Conservation (phyloP, 2,888 invertebrate genomes). For the Rhingia campestris region DNA sequence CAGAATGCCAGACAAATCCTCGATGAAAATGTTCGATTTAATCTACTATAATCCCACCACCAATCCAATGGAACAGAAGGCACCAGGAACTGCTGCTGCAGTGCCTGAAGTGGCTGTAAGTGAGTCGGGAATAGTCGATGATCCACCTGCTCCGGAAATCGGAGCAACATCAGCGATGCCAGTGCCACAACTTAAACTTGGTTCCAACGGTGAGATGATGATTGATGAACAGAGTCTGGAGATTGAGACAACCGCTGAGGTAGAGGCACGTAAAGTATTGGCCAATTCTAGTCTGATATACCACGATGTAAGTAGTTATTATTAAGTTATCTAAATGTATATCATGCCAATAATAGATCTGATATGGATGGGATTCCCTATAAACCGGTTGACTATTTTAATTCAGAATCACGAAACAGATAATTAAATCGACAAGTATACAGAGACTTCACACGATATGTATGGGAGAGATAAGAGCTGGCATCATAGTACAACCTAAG, state of each 20-base stretch:
- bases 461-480: too few relatives aligned
- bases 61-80: slow-evolving; percentile 87
- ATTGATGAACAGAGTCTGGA: slow-evolving; percentile 92
- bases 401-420: too few relatives aligned
- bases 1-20: slow-evolving; percentile 85
- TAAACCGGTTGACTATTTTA: too few relatives aligned
- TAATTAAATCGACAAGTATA: too few relatives aligned
- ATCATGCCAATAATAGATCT: too few relatives aligned
- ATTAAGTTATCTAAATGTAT: too few relatives aligned
- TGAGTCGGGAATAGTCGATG: slow-evolving; percentile 76
- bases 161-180: slow-evolving; percentile 83
- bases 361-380: too few relatives aligned
- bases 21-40: slow-evolving; percentile 94
- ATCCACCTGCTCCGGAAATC: slow-evolving; percentile 66
- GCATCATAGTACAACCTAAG: too few relatives aligned
- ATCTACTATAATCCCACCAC: slow-evolving; percentile 94
- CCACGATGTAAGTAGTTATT: too few relatives aligned
- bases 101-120: slow-evolving; percentile 66
- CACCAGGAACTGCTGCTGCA: slow-evolving; percentile 72
- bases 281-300: slow-evolving; percentile 87
- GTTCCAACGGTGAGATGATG: slow-evolving; percentile 92
- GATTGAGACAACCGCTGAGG: slow-evolving; percentile 87
- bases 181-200: slow-evolving; percentile 93
- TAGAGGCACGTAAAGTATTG: slow-evolving; percentile 86
- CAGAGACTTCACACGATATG: too few relatives aligned